A percentile compares a stretch with the other conserved stretches of the same genome.
phyloP scores from a whole-genome alignment of 2,113 vertebrate genomes.

The Isichthys henryi region DNA sequence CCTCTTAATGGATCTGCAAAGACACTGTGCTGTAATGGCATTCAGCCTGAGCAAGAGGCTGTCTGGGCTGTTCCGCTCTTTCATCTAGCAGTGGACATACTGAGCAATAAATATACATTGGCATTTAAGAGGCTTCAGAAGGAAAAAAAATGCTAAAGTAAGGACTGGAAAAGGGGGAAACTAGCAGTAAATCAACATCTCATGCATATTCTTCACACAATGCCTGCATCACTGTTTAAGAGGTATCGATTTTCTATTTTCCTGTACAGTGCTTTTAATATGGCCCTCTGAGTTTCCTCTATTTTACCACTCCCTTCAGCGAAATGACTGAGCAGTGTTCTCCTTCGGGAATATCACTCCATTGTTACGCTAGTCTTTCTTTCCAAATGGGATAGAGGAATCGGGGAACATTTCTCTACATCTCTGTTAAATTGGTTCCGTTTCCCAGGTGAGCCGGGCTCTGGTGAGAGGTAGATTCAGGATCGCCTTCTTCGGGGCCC shows the following conservation, averaged over 20 bases:
- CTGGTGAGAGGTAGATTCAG: neutral
- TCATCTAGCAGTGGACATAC: conserved; percentile 6
- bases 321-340: neutral
- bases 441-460: neutral
- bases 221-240: neutral
- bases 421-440: conserved; percentile 1
- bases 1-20: neutral
- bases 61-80: conserved; percentile 3
- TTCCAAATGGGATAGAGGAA: neutral
- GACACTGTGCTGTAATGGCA: neutral
- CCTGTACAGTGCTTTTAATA: neutral
- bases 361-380: neutral
- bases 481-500: neutral
- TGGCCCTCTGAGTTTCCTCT: neutral
- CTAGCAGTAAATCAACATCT: neutral
- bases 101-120: neutral
- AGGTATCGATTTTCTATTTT: neutral
- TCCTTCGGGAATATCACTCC: conserved; percentile 6
- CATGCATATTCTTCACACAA: neutral
- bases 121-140: neutral
- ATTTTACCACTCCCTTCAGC: conserved; percentile 1
- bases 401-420: neutral
- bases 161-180: neutral
- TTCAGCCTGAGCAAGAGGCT: neutral
- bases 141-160: neutral